These are phyloP conservation scores for Prochilodus magdalenae DNA, from an alignment of 2,113 vertebrate species.

Conservation along the genomic window DNA sequence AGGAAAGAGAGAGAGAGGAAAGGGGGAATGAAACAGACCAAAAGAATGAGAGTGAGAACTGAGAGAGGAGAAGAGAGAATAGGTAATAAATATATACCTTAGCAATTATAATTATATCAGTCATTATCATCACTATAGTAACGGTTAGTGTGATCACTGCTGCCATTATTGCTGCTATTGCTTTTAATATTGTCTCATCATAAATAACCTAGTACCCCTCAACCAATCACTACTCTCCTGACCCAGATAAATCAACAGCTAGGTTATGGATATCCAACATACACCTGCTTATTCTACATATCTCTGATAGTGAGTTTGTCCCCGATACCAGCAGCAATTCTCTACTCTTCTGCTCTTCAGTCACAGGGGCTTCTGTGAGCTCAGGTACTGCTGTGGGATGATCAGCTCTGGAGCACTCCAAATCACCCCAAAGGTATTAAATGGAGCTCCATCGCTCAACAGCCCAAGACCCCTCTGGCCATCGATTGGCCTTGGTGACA, in stretches of 20 bases:
- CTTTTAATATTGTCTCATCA: not conserved
- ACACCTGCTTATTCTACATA: not conserved
- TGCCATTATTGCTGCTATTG: not conserved
- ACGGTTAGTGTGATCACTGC: not conserved
- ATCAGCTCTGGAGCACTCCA: not conserved
- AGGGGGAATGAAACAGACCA: too few relatives aligned
- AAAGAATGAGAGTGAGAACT: too few relatives aligned
- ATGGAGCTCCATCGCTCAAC: too few relatives aligned
- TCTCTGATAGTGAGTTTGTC: not conserved
- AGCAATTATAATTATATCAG: not conserved
- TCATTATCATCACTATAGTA: not conserved
- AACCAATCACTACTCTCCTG: not conserved
- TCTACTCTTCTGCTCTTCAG: too few relatives aligned
- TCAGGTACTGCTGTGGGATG: not conserved
- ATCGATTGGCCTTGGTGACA: not conserved
- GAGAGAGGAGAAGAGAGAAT: too few relatives aligned
- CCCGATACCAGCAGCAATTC: not conserved
- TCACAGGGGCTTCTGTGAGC: not conserved
- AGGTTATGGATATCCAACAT: too few relatives aligned
- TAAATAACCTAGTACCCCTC: not conserved
- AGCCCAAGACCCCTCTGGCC: not conserved
- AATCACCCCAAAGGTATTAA: too few relatives aligned
- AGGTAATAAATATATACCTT: not conserved
- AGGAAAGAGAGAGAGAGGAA: too few relatives aligned
- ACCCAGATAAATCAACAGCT: not conserved